Evolutionary conservation across 2,888 invertebrate genomes (phyloP).

Genomic region (Caenorhabditis angaria): DNA sequence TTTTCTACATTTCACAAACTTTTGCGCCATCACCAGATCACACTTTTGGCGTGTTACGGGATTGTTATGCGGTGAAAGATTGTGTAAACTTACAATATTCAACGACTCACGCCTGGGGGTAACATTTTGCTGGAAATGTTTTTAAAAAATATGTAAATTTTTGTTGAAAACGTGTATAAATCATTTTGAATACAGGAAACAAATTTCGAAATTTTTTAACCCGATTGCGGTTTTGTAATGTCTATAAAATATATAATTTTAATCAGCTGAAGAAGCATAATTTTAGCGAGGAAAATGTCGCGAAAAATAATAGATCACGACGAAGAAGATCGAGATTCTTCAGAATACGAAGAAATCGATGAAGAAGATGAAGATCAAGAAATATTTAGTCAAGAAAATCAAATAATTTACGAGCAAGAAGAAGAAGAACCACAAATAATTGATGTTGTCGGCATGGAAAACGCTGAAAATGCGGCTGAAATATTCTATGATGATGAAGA

Average conservation of each 20-base stretch:
- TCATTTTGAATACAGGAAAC: neutral
- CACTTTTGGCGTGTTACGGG: slow-evolving; percentile 34
- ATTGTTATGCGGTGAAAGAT: slow-evolving; percentile 37
- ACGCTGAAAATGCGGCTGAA: slow-evolving; percentile 9
- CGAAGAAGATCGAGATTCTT: slow-evolving; percentile 35
- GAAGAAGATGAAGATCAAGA: slow-evolving; percentile 27
- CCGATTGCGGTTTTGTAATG: too few species aligned
- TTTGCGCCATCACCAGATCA: slow-evolving; percentile 60
- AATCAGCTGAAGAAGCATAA: too few species aligned
- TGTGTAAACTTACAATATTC: slow-evolving; percentile 55
- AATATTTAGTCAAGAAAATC: neutral
- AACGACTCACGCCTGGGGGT: slow-evolving; percentile 57
- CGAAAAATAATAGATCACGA: slow-evolving; percentile 28
- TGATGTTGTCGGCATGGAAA: neutral
- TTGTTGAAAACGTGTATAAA: neutral
- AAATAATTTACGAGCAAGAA: neutral
- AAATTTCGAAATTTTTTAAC: neutral
- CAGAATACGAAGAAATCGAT: slow-evolving; percentile 37
- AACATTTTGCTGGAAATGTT: slow-evolving; percentile 7
- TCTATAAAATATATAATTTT: too few species aligned
- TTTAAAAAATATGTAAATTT: neutral
- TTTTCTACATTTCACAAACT: slow-evolving; percentile 48
- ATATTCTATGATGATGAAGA: slow-evolving; percentile 37
- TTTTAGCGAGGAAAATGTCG: neutral
- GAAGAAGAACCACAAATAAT: too few species aligned